Conservation (phyloP, 53 echinoderm and acorn worm genomes). For the Luidia sarsii region DNA sequence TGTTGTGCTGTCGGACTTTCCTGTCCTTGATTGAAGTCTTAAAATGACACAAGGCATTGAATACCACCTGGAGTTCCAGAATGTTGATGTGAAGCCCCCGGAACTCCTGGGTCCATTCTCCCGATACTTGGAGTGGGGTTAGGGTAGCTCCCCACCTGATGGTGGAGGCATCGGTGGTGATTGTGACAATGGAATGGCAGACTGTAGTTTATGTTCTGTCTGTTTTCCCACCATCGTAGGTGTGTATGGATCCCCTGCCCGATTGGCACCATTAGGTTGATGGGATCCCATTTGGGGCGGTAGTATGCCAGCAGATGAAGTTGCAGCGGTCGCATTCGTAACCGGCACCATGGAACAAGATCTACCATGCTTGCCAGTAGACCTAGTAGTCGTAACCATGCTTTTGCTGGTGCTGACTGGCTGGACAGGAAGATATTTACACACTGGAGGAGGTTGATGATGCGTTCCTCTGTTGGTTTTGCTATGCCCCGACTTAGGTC, state of each 20-base stretch:
- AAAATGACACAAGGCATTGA: conserved; percentile 14
- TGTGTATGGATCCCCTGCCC: too few species aligned
- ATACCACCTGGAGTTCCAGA: conserved; percentile 38
- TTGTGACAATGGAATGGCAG: too few species aligned
- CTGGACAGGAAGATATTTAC: neutral
- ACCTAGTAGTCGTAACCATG: neutral
- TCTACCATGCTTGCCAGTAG: too few species aligned
- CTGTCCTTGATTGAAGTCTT: neutral
- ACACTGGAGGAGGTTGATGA: neutral
- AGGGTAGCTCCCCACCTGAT: too few species aligned
- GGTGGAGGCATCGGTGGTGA: too few species aligned
- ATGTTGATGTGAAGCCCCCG: conserved; percentile 32
- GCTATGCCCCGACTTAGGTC: neutral
- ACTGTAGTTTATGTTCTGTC: too few species aligned
- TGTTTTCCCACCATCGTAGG: too few species aligned
- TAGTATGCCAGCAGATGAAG: too few species aligned
- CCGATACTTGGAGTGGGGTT: neutral
- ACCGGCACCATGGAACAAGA: too few species aligned
- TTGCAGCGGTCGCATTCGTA: too few species aligned
- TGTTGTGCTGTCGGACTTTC: conserved; percentile 48
- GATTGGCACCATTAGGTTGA: too few species aligned
- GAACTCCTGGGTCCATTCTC: neutral
- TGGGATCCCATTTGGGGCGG: too few species aligned
- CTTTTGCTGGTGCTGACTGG: neutral
- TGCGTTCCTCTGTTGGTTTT: neutral